phyloP scores from a whole-genome alignment of 2,888 invertebrate genomes.

The Tetrapedia diversipes region DNA sequence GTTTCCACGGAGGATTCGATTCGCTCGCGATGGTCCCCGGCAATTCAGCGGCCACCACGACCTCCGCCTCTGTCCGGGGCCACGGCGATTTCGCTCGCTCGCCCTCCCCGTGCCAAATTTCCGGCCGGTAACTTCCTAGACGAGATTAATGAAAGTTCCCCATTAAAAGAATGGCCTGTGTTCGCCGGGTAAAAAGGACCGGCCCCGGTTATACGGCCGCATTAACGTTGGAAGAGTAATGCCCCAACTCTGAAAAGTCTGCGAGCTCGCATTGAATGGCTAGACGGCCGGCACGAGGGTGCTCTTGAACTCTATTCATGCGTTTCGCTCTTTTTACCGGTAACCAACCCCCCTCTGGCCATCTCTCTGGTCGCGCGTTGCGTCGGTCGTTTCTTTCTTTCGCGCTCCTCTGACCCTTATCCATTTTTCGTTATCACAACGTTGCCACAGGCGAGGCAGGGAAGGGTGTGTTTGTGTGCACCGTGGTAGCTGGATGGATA shows the following conservation, averaged over 20 bases:
- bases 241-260: constrained; percentile 66
- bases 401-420: constrained; percentile 44
- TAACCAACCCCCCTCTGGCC: constrained; percentile 26
- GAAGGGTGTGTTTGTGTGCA: too few relatives aligned
- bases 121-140: constrained; percentile 57
- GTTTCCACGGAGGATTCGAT: too few relatives aligned
- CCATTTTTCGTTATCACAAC: constrained; percentile 60
- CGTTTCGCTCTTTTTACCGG: constrained; percentile 69
- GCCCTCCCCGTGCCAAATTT: constrained; percentile 27
- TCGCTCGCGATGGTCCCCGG: too few relatives aligned
- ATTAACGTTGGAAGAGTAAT: constrained; percentile 62
- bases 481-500: too few relatives aligned
- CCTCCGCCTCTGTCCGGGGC: too few relatives aligned
- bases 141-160: constrained; percentile 67
- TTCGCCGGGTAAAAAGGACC: constrained; percentile 48
- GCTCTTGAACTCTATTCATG: constrained; percentile 76
- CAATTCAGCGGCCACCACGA: too few relatives aligned
- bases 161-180: constrained; percentile 58
- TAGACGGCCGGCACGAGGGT: constrained; percentile 63
- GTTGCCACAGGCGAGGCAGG: constrained; percentile 22
- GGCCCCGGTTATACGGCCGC: constrained; percentile 34
- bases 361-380: constrained; percentile 12
- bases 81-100: neutral
- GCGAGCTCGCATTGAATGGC: constrained; percentile 69
- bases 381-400: constrained; percentile 26